These are phyloP conservation scores for Spatula versicolor DNA, from an alignment of 2,797 vertebrate genomes.

Conservation along the genomic window DNA sequence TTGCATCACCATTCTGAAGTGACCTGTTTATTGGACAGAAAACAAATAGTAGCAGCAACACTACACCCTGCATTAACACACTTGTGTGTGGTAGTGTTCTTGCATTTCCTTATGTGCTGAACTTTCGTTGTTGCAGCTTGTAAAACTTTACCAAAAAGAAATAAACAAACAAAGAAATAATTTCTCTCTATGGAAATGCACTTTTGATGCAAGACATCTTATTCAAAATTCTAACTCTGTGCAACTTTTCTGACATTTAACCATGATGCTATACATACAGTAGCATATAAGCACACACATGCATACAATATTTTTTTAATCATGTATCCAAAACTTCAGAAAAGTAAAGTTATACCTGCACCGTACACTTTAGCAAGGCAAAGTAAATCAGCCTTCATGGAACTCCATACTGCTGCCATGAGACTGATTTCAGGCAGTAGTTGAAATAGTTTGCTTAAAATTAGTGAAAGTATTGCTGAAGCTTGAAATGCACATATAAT, in stretches of 20 bases:
- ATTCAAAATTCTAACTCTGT: neutral
- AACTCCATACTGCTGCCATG: neutral
- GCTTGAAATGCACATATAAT: neutral
- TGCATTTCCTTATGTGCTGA: neutral
- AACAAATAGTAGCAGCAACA: neutral
- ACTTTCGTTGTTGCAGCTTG: neutral
- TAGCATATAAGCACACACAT: neutral
- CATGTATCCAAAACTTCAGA: neutral
- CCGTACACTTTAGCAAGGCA: neutral
- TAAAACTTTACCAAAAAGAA: neutral
- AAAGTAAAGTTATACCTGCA: neutral
- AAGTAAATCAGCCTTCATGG: neutral
- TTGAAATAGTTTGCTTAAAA: neutral
- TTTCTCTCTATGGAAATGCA: neutral
- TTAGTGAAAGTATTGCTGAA: neutral
- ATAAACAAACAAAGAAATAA: neutral
- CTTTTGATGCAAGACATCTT: neutral
- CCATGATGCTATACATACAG: neutral
- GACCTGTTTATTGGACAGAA: neutral
- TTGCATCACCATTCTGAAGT: neutral
- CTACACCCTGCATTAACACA: neutral
- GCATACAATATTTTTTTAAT: neutral
- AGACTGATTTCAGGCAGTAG: neutral
- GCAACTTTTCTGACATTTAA: neutral
- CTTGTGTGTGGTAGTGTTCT: neutral